These are phyloP conservation scores for Xestoiulus laeticollis DNA, from an alignment of 2,888 invertebrate species.

Conservation along the genomic window DNA sequence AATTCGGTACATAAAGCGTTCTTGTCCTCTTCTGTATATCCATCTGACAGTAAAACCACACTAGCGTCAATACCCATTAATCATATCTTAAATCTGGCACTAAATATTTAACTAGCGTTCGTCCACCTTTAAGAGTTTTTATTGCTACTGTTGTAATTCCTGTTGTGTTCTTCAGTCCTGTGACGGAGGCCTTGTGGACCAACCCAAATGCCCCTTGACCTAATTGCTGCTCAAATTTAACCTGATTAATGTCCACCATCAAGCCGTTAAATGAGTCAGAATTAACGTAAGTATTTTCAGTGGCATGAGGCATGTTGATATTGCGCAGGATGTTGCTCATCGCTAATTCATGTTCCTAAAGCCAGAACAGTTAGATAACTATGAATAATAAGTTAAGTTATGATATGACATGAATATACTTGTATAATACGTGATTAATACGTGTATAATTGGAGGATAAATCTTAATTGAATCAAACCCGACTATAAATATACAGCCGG, in stretches of 20 bases:
- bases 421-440: too few relatives aligned
- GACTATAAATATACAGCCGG: too few relatives aligned
- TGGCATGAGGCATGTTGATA: slow-evolving; percentile 43
- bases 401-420: too few relatives aligned
- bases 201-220: slow-evolving; percentile 53
- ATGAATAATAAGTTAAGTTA: too few relatives aligned
- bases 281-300: slow-evolving; percentile 51
- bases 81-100: background rate
- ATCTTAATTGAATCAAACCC: too few relatives aligned
- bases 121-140: slow-evolving; percentile 50
- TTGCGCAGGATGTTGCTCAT: slow-evolving; percentile 45
- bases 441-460: too few relatives aligned
- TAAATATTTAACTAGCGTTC: background rate
- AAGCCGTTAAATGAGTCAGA: slow-evolving; percentile 25
- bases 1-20: slow-evolving; percentile 52
- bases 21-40: slow-evolving; percentile 46
- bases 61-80: background rate
- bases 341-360: slow-evolving; percentile 41
- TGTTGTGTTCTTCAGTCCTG: slow-evolving; percentile 43
- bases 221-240: slow-evolving; percentile 51
- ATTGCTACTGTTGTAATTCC: slow-evolving; percentile 46
- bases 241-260: slow-evolving; percentile 50
- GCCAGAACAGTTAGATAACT: background rate
- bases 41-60: background rate
- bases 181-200: slow-evolving; percentile 50